A percentile compares a stretch with the other conserved stretches of the same genome.
Evolutionary conservation across 2,113 vertebrate genomes (phyloP).

Genomic region (Pagrus major): DNA sequence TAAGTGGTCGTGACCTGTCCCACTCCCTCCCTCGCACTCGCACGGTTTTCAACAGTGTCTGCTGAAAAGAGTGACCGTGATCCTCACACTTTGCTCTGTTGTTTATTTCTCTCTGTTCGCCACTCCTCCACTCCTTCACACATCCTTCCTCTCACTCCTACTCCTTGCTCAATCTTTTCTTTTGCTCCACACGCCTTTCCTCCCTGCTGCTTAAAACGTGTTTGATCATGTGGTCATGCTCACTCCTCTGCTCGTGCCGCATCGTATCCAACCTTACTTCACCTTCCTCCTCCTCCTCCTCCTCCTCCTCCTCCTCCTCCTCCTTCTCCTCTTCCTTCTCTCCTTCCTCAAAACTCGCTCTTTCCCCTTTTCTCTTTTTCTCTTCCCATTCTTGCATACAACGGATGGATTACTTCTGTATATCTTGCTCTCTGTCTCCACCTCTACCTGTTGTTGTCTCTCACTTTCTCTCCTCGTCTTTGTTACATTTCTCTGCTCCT

Average conservation of each 20-base stretch:
- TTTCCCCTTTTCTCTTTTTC: neutral
- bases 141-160: conserved; percentile 52
- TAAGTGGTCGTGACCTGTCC: conserved; percentile 64
- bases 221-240: conserved; percentile 44
- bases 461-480: conserved; percentile 31
- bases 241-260: conserved; percentile 54
- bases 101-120: conserved; percentile 79
- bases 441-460: conserved; percentile 36
- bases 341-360: conserved; percentile 10
- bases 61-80: conserved; percentile 73
- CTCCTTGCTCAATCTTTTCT: conserved; percentile 58
- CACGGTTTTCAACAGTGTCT: conserved; percentile 78
- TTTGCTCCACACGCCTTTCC: conserved; percentile 37
- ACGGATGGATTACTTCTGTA: conserved; percentile 60
- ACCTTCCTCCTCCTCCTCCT: conserved; percentile 35
- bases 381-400: conserved; percentile 46
- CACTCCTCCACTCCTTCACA: conserved; percentile 67
- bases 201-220: conserved; percentile 50
- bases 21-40: conserved; percentile 56
- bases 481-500: conserved; percentile 34
- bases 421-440: conserved; percentile 48
- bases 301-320: conserved; percentile 16
- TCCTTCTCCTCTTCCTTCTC: neutral
- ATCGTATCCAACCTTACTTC: conserved; percentile 41
- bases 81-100: conserved; percentile 80